Percentiles rank a stretch among this genome's conserved stretches.
phyloP scores from a whole-genome alignment of 2,797 vertebrate species.

The Phataginus tricuspis region DNA sequence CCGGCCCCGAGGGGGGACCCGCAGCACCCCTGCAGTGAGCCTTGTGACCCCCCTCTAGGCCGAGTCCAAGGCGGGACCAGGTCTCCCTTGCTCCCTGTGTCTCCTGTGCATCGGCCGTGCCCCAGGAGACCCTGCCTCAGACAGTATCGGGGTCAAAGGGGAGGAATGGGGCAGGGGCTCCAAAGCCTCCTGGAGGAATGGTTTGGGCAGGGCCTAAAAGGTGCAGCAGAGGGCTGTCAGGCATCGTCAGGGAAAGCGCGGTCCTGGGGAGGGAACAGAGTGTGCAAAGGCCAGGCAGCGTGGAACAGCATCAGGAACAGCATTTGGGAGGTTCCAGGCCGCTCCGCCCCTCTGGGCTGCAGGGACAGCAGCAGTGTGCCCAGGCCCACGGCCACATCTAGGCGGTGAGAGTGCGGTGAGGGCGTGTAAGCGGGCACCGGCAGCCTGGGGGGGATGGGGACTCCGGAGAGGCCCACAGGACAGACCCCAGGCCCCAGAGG shows the following conservation, averaged over 20 bases:
- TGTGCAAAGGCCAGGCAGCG: neutral
- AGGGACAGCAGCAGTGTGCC: too few species aligned
- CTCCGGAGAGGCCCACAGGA: too few species aligned
- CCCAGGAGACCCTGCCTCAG: neutral
- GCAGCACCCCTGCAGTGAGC: neutral
- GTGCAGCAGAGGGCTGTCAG: too few species aligned
- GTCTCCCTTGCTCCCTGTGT: neutral
- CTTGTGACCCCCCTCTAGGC: neutral
- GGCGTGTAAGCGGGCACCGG: accelerated
- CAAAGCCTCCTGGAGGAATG: accelerated
- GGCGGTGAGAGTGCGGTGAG: neutral
- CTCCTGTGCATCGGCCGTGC: neutral
- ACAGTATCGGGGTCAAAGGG: neutral
- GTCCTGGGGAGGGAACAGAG: neutral
- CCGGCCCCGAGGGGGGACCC: neutral
- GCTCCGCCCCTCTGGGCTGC: accelerated
- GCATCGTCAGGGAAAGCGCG: accelerated
- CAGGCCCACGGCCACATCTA: accelerated
- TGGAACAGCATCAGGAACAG: neutral
- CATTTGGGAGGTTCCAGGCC: accelerated
- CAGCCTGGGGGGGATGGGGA: accelerated
- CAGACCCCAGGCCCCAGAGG: too few species aligned
- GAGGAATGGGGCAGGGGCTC: neutral
- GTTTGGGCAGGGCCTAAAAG: neutral
- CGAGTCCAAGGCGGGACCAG: neutral